These are phyloP conservation scores for Mimachlamys varia DNA, from an alignment of 2,888 invertebrate species.

Conservation along the genomic window DNA sequence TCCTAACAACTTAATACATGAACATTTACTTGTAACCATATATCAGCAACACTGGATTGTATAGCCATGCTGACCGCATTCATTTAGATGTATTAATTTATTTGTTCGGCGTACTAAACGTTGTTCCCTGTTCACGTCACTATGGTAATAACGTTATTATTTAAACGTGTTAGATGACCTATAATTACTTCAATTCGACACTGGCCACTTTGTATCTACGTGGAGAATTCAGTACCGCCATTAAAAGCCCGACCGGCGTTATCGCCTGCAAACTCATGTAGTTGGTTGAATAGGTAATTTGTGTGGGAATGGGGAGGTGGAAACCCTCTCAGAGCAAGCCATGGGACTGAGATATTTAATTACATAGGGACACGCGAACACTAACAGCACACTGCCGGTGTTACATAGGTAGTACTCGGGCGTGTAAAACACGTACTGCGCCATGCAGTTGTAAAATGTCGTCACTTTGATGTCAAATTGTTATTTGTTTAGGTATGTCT, in stretches of 20 bases:
- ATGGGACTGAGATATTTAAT: not conserved
- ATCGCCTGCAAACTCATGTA: not conserved
- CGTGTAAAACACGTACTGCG: not conserved
- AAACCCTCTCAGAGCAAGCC: not conserved
- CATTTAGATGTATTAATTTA: not conserved
- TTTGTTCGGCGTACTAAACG: not conserved
- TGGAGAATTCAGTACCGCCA: not conserved
- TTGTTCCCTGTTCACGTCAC: too few relatives aligned
- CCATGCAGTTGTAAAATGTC: too few relatives aligned
- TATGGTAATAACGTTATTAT: not conserved
- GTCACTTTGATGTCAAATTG: too few relatives aligned
- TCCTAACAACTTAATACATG: not conserved
- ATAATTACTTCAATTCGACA: conserved; percentile 1
- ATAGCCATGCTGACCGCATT: not conserved
- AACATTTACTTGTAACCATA: not conserved
- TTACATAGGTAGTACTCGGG: not conserved
- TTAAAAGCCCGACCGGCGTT: not conserved
- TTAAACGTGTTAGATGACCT: not conserved
- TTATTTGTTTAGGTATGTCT: too few relatives aligned
- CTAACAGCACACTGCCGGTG: not conserved
- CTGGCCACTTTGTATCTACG: not conserved
- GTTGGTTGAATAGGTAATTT: conserved; percentile 28
- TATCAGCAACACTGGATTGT: not conserved
- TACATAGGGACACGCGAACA: conserved; percentile 17
- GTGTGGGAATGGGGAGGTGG: not conserved